Evolutionary conservation across 2,113 vertebrate species (phyloP), one percentile per base, ranked within the genome.

Genomic region (Oreotrochilus melanogaster): DNA sequence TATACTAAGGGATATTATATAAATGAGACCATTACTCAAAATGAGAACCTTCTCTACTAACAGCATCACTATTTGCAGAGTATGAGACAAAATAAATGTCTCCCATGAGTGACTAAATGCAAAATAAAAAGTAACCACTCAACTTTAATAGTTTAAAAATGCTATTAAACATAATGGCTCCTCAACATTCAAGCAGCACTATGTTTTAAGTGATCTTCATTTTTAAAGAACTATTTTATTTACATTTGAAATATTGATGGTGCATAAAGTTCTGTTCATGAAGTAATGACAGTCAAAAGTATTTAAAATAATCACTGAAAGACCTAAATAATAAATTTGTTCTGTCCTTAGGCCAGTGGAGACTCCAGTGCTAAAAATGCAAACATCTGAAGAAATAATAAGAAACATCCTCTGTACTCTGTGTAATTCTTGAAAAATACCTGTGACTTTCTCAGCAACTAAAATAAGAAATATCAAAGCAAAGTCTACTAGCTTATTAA

Each of bases 61-160:
- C 96, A 97, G 96, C 97, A 97, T 94, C 96, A 97, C 97, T 98
- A 97, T 98, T 98, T 98, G 98, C 96, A 95, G 97, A 94, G 93
- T 83, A 95, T 92, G 94, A 97, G 96, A 97, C 97, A 98, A 98
- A 98, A 98, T 98, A 98, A 98, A 98, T 98, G 96, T 97, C 96
- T 98, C 98, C 97, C 98, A 94, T 95, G 98, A 98, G 98, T 98
- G 97, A 97, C 97, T 98, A 98, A 98, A 98, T 98, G 98, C 97
- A 98, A 98, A 98, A 98, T 98, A 98, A 98, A 98, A 98, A 98
- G 98, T 98, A 98, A 98, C 98, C 97, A 98, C 97, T 98, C 98
- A 97, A 97, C 98, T 98, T 98, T 97, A 98, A 98, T 98, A 98
- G 98, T 98, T 98, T 98, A 97, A 98, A 98, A 98, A 98, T 95